A percentile compares a stretch with the other conserved stretches of the same genome.
Conservation (phyloP, 2,888 invertebrate species). For the Blomia tropicalis region DNA sequence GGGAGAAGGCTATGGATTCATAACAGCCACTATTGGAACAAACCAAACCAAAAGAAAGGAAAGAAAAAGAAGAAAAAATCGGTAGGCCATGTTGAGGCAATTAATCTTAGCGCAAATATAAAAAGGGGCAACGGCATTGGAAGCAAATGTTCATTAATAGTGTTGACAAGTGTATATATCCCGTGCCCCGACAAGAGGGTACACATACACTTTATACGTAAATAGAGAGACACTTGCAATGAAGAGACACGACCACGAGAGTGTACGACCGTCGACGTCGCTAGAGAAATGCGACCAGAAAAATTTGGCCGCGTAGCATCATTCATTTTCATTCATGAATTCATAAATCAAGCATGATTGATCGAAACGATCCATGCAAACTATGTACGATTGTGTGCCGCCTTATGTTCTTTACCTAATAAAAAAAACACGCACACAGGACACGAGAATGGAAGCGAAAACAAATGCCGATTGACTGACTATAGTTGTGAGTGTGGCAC, state of each 20-base stretch:
- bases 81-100: too few species aligned
- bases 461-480: not conserved
- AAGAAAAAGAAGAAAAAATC: too few species aligned
- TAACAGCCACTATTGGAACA: not conserved
- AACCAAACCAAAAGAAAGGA: not conserved
- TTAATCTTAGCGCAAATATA: constrained; percentile 5
- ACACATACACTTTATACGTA: too few species aligned
- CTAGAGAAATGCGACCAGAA: not conserved
- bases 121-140: not conserved
- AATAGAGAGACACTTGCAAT: not conserved
- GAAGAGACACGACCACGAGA: not conserved
- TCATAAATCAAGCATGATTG: constrained; percentile 7
- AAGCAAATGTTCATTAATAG: not conserved
- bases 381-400: not conserved
- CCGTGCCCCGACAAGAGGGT: too few species aligned
- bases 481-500: not conserved
- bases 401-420: not conserved
- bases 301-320: not conserved
- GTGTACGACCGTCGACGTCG: not conserved
- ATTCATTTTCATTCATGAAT: not conserved
- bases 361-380: not conserved
- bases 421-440: not conserved
- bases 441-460: not conserved
- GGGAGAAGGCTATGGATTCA: not conserved
- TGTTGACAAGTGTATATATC: not conserved